Evolutionary conservation across 64 coral and sea anemone genomes (phyloP).

Genomic region (Pocillopora verrucosa): DNA sequence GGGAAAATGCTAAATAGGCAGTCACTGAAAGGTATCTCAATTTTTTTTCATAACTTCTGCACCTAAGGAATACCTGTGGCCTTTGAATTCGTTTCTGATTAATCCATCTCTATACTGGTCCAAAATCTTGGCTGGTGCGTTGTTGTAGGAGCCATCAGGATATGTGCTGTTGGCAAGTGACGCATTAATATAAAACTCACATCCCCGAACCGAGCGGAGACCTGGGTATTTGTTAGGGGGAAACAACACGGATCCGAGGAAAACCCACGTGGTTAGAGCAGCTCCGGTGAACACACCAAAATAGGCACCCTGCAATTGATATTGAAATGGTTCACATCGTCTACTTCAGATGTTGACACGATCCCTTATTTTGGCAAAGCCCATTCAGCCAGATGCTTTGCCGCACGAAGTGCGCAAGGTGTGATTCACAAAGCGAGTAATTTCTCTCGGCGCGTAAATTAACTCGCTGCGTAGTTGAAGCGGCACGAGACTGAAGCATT

Average conservation of each 20-base stretch:
- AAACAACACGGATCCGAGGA: slow-evolving; percentile 66
- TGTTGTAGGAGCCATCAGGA: background rate
- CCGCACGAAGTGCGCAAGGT: too few relatives aligned
- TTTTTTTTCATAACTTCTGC: background rate
- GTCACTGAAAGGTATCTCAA: too few relatives aligned
- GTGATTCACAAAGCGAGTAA: too few relatives aligned
- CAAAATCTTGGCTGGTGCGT: background rate
- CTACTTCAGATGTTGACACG: background rate
- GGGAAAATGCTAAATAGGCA: background rate
- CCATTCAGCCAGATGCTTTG: too few relatives aligned
- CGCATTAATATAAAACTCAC: slow-evolving; percentile 56
- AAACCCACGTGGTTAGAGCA: slow-evolving; percentile 73
- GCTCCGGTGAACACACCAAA: slow-evolving; percentile 73
- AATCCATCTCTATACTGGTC: slow-evolving; percentile 12
- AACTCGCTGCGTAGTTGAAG: too few relatives aligned
- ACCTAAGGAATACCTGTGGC: slow-evolving; percentile 28
- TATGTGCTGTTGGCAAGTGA: slow-evolving; percentile 30
- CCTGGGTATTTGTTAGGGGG: slow-evolving; percentile 84
- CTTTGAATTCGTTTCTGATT: slow-evolving; percentile 25
- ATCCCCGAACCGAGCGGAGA: slow-evolving; percentile 54
- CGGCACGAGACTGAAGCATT: too few relatives aligned
- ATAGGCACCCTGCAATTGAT: slow-evolving; percentile 72
- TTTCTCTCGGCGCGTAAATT: too few relatives aligned
- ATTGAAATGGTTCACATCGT: background rate
- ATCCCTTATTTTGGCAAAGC: too few relatives aligned